These are phyloP conservation scores for Nothura maculosa DNA, from an alignment of 2,797 vertebrate genomes.

Conservation along the genomic window DNA sequence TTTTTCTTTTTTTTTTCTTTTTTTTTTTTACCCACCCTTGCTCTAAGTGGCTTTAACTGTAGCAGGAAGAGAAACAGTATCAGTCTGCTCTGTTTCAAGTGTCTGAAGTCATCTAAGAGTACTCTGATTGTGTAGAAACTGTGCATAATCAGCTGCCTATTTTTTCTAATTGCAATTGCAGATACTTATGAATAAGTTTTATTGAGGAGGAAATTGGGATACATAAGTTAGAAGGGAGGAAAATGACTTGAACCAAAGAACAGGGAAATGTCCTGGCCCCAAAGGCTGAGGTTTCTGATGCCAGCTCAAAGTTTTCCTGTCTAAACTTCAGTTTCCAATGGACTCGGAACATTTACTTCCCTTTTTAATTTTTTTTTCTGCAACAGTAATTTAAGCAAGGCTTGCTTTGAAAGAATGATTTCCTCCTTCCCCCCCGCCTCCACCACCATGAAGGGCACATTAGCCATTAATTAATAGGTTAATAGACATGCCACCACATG, in stretches of 20 bases:
- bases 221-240: not conserved
- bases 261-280: not conserved
- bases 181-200: not conserved
- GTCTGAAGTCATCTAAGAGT: not conserved
- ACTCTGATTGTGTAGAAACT: not conserved
- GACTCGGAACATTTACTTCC: not conserved
- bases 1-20: not conserved
- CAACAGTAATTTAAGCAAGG: not conserved
- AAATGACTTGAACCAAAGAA: not conserved
- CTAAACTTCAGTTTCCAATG: not conserved
- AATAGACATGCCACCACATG: not conserved
- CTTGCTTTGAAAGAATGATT: not conserved
- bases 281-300: not conserved
- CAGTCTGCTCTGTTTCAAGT: not conserved
- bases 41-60: not conserved
- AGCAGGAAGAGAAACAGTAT: not conserved
- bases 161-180: not conserved
- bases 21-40: not conserved
- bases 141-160: not conserved
- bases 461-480: not conserved
- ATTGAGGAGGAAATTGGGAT: not conserved
- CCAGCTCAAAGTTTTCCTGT: not conserved
- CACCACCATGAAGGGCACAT: not conserved
- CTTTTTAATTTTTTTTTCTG: not conserved
- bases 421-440: not conserved